phyloP scores from a whole-genome alignment of 2,888 invertebrate genomes.

The Agrochola circellaris region DNA sequence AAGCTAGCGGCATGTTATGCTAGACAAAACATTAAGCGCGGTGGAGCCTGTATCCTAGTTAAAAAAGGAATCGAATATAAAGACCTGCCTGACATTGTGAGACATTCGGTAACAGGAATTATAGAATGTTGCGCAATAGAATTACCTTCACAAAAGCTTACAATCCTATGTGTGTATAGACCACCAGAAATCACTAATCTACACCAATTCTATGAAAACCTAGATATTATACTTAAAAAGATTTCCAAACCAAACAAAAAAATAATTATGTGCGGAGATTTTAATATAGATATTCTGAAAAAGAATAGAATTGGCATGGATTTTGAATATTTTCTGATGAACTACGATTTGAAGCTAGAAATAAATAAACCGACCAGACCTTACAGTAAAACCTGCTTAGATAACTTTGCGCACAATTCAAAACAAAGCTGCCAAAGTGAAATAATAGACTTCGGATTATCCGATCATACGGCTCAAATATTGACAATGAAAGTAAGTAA shows the following conservation, averaged over 20 bases:
- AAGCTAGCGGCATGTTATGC: neutral
- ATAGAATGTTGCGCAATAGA: neutral
- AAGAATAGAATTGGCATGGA: neutral
- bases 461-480: no score
- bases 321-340: constrained; percentile 6
- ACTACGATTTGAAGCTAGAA: neutral
- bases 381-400: neutral
- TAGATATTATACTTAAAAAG: constrained; percentile 3
- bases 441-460: neutral
- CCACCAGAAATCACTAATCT: neutral
- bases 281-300: constrained; percentile 1
- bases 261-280: neutral
- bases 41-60: neutral
- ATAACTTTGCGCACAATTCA: neutral
- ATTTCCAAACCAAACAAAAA: constrained; percentile 1
- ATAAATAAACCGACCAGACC: neutral
- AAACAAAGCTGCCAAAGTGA: neutral
- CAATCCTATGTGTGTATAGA: neutral
- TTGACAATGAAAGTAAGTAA: no score
- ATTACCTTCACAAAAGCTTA: neutral
- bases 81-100: neutral
- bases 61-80: neutral
- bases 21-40: neutral
- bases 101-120: neutral
- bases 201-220: neutral